These are phyloP conservation scores for Mustelus asterias DNA, from an alignment of 2,113 vertebrate genomes.

Conservation along the genomic window DNA sequence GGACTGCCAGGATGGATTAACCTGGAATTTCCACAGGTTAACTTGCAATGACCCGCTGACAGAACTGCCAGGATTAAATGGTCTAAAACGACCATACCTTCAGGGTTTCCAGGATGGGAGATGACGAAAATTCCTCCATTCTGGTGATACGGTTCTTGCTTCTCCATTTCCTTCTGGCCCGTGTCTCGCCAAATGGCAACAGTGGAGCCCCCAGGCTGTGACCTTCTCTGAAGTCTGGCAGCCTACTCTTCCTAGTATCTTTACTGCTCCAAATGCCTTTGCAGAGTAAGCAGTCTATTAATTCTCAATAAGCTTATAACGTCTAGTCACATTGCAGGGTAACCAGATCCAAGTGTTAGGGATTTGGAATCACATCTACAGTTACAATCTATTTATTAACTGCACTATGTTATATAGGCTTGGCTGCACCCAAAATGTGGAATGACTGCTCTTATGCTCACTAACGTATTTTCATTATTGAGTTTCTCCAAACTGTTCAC, in stretches of 20 bases:
- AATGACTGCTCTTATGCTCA: not conserved
- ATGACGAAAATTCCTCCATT: not conserved
- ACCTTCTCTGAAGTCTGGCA: slow-evolving; percentile 1
- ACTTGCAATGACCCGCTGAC: not conserved
- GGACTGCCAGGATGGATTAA: not conserved
- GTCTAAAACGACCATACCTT: not conserved
- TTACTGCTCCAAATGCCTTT: not conserved
- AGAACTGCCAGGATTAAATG: not conserved
- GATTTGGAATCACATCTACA: not conserved
- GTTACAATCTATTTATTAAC: not conserved
- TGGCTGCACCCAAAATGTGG: not conserved
- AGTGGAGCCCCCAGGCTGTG: not conserved
- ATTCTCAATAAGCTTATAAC: not conserved
- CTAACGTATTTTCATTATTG: not conserved
- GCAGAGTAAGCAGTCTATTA: slow-evolving; percentile 2
- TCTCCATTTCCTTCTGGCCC: not conserved
- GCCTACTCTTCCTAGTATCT: not conserved
- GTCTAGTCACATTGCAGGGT: not conserved
- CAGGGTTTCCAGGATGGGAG: not conserved
- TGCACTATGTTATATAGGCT: not conserved
- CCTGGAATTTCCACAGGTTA: not conserved
- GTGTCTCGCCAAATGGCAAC: not conserved
- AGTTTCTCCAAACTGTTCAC: not conserved
- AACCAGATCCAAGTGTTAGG: not conserved
- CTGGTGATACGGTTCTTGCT: not conserved